Conservation (phyloP, 2,888 invertebrate species). For the Parnassius glacialis region DNA sequence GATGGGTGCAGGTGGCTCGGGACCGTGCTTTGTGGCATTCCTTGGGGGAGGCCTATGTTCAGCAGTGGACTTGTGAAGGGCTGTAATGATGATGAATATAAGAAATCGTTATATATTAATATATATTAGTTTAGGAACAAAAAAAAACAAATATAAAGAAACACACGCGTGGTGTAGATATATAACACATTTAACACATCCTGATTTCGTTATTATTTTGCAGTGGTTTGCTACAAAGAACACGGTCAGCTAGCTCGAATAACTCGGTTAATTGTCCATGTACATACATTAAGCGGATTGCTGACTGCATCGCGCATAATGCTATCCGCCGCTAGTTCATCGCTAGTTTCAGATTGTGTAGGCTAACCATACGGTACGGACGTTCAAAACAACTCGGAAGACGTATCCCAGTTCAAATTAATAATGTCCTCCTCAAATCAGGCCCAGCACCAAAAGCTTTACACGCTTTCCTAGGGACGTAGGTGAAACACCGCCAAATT, state of each 20-base stretch:
- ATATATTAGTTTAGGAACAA: no score
- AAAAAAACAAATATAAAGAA: no score
- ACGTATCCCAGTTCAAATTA: background rate
- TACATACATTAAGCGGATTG: slow-evolving; percentile 36
- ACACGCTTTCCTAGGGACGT: no score
- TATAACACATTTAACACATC: slow-evolving; percentile 12
- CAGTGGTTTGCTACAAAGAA: slow-evolving; percentile 35
- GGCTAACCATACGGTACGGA: slow-evolving; percentile 2
- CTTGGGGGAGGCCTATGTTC: no score
- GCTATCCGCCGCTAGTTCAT: slow-evolving; percentile 30
- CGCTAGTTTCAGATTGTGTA: slow-evolving; percentile 33
- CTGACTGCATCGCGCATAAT: slow-evolving; percentile 29
- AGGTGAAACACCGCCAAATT: no score
- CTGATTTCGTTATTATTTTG: slow-evolving; percentile 19
- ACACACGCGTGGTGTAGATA: background rate
- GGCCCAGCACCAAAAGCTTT: no score
- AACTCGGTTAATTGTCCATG: slow-evolving; percentile 54
- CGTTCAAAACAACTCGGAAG: background rate
- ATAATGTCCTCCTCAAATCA: no score
- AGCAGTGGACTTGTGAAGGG: no score
- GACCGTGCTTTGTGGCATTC: no score
- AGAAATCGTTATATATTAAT: no score
- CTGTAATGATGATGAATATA: no score
- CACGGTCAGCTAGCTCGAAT: slow-evolving; percentile 53
- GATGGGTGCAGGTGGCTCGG: no score